Conservation (phyloP, 2,888 invertebrate species). For the Oxystoma pomonae region DNA sequence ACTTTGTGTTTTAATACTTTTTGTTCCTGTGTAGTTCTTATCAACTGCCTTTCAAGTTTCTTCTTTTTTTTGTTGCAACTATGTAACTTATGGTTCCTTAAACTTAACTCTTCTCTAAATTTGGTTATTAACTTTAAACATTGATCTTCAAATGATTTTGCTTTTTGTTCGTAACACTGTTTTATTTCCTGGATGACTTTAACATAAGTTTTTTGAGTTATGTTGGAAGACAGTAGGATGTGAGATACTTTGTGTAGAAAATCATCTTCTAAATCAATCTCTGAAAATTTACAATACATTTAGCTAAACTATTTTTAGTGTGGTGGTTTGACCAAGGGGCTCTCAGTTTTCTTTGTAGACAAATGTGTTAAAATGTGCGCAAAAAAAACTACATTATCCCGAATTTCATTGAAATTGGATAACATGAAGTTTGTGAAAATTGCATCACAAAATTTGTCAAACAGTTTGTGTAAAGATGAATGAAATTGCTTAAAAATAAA, state of each 20-base stretch:
- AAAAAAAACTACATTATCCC: too few species aligned
- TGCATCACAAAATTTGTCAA: too few species aligned
- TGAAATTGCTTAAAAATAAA: too few species aligned
- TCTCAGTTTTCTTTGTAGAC: too few species aligned
- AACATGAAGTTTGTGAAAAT: too few species aligned
- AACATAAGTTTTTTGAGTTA: constrained; percentile 16
- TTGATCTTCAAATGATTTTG: constrained; percentile 23
- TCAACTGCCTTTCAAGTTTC: constrained; percentile 23
- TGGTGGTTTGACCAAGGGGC: too few species aligned
- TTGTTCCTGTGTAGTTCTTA: constrained; percentile 22
- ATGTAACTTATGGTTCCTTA: constrained; percentile 21
- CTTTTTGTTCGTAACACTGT: constrained; percentile 22
- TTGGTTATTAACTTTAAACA: constrained; percentile 20
- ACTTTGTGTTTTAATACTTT: constrained; percentile 22
- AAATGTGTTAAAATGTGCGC: too few species aligned
- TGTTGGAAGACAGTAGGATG: constrained; percentile 19
- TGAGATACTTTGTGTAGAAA: constrained; percentile 25
- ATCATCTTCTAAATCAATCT: constrained; percentile 23
- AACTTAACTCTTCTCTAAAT: constrained; percentile 23
- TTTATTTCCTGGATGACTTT: constrained; percentile 22
- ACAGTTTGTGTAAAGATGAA: too few species aligned
- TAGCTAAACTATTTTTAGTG: too few species aligned
- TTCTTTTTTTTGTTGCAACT: constrained; percentile 23
- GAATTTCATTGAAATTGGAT: too few species aligned
- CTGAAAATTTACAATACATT: constrained; percentile 18